A percentile compares a stretch with the other conserved stretches of the same genome.
Conservation (phyloP, 2,888 invertebrate species). For the Omphaloscelis lunosa region DNA sequence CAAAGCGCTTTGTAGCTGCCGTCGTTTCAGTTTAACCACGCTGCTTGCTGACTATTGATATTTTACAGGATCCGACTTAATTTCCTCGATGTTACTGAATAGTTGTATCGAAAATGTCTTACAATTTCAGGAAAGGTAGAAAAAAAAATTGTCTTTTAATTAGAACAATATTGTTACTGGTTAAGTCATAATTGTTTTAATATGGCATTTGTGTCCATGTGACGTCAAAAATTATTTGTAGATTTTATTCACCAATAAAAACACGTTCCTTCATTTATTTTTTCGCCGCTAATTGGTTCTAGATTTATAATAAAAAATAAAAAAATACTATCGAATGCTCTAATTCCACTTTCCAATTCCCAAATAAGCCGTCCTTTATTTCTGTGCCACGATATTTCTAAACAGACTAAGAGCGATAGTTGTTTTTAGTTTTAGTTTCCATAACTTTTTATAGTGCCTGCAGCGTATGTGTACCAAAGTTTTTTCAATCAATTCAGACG, state of each 20-base stretch:
- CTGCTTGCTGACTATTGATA: conserved; percentile 15
- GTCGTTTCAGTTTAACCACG: conserved; percentile 18
- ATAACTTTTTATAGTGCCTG: conserved; percentile 55
- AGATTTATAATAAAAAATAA: background rate
- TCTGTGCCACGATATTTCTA: conserved; percentile 17
- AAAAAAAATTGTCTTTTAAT: background rate
- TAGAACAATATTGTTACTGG: background rate
- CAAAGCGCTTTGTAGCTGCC: background rate
- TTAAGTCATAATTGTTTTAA: too few species aligned
- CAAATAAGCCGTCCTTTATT: conserved; percentile 20
- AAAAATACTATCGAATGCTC: background rate
- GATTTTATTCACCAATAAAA: background rate
- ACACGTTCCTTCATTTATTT: background rate
- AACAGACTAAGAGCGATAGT: conserved; percentile 40
- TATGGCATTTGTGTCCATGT: too few species aligned
- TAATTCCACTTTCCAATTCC: conserved; percentile 9
- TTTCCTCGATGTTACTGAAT: background rate
- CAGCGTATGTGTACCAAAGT: conserved; percentile 68
- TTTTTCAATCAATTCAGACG: conserved; percentile 83
- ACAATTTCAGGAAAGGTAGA: background rate
- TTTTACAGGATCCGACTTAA: conserved; percentile 34
- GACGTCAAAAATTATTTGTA: background rate
- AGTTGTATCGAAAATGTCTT: background rate
- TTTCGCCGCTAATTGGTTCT: conserved; percentile 9
- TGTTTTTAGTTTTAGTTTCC: conserved; percentile 49